Conservation (phyloP, 1,140 invertebrate genomes). For the Campoletis sonorensis region DNA sequence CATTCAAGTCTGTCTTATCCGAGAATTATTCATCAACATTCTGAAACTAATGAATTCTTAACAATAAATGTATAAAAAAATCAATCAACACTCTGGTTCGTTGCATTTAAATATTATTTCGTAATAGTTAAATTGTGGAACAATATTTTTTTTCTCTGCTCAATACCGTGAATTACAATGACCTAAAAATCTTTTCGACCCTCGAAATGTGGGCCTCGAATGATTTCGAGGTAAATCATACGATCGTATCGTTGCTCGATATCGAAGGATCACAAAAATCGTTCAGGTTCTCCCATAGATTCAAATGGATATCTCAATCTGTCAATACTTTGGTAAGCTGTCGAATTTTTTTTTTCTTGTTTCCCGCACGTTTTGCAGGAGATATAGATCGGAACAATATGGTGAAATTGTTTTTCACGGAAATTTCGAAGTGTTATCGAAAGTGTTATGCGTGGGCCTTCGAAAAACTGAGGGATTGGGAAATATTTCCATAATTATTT, state of each 20-base stretch:
- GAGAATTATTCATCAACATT: no score
- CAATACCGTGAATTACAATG: no score
- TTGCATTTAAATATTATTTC: no score
- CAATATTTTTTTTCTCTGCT: no score
- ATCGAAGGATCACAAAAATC: background rate
- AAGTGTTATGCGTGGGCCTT: background rate
- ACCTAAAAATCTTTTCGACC: background rate
- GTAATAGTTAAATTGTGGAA: no score
- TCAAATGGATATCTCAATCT: background rate
- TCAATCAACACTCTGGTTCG: no score
- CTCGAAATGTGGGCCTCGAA: background rate
- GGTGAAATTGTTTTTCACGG: slow-evolving; percentile 34
- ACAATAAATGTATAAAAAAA: no score
- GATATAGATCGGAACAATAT: slow-evolving; percentile 26
- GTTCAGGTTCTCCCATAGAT: background rate
- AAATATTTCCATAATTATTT: background rate
- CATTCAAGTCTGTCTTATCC: no score
- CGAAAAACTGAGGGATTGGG: background rate
- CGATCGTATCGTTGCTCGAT: background rate
- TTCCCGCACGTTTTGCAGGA: background rate
- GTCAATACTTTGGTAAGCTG: background rate
- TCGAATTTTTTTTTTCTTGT: background rate
- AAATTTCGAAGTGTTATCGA: background rate
- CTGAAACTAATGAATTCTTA: no score
- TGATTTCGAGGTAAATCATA: background rate